phyloP scores from a whole-genome alignment of 2,797 vertebrate species.

The Myotis findleyi region DNA sequence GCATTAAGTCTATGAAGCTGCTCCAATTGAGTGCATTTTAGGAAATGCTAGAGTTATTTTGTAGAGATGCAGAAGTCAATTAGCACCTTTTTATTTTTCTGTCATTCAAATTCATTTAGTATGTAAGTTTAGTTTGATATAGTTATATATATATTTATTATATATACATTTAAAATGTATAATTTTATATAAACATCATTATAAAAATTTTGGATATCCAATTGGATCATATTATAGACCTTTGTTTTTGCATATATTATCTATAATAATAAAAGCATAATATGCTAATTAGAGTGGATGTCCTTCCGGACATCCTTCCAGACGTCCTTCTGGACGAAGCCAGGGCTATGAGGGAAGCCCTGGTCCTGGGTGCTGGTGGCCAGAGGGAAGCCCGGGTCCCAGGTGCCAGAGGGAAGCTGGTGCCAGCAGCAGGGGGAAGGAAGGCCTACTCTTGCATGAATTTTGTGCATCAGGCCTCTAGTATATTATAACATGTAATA shows the following conservation, averaged over 20 bases:
- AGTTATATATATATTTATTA: background rate
- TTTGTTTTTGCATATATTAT: background rate
- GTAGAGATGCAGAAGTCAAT: background rate
- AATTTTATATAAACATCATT: background rate
- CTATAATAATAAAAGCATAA: too few species aligned
- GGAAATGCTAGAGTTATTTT: background rate
- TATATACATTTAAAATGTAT: background rate
- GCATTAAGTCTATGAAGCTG: background rate
- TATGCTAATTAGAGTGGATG: too few species aligned
- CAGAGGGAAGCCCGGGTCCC: too few species aligned
- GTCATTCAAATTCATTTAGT: background rate
- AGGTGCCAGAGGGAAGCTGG: too few species aligned
- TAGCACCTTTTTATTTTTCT: background rate
- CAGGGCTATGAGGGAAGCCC: too few species aligned
- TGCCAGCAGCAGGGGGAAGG: too few species aligned
- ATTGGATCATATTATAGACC: background rate
- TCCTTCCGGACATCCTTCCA: too few species aligned
- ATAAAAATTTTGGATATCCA: background rate
- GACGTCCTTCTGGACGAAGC: too few species aligned
- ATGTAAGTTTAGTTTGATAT: background rate
- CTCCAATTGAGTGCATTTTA: background rate
- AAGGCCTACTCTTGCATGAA: too few species aligned
- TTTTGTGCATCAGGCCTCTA: too few species aligned
- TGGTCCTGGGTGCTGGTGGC: too few species aligned
- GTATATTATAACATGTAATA: background rate